Evolutionary conservation across 2,888 invertebrate genomes (phyloP), one percentile per base, ranked within the genome.

Genomic region (Anoncus sp.): DNA sequence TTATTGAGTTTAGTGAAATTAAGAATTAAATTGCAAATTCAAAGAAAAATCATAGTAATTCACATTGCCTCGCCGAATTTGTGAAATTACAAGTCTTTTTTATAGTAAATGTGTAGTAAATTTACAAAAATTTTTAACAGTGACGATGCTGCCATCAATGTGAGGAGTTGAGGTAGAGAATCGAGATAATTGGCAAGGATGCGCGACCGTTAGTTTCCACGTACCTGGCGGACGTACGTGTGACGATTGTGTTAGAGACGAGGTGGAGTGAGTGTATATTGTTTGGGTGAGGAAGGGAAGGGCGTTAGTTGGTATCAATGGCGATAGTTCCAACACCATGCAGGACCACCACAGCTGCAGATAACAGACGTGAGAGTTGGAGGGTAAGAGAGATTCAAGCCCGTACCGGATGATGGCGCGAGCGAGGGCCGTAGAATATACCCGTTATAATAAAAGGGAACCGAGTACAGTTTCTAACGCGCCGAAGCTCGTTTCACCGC

Each of bases 161-260:
- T 60, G 71, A 4, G 16, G 40, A 35, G 47, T 18, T 14, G 35
- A 20, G 49, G 75, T n/a, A n/a, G n/a, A 55, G 67, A 78, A 66
- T 51, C 57, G 72, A 75, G 75, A 80, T 81, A 81, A 81, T 81
- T 81, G 80, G 76, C 75, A 78, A 69, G 78, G 80, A 76, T 73
- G 78, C 69, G 76, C 51, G 60, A 43, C 59, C 59, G 78, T 80
- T 79, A 66, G 70, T 75, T 76, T 76, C 66, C 53, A 66, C 69
- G 73, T 78, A 74, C 35, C 63, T 70, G 70, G 65, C 45, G 73
- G 49, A 63, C 62, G 74, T 79, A 70, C 79, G 79, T 79, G 77
- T 77, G 77, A 77, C 79, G 79, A 77, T 72, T 70, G 57, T 69
- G 73, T 72, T 63, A 63, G 45, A 24, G 51, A 12, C 38, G 45